Evolutionary conservation across 2,888 invertebrate species (phyloP).

Genomic region (Andrena flavipes): DNA sequence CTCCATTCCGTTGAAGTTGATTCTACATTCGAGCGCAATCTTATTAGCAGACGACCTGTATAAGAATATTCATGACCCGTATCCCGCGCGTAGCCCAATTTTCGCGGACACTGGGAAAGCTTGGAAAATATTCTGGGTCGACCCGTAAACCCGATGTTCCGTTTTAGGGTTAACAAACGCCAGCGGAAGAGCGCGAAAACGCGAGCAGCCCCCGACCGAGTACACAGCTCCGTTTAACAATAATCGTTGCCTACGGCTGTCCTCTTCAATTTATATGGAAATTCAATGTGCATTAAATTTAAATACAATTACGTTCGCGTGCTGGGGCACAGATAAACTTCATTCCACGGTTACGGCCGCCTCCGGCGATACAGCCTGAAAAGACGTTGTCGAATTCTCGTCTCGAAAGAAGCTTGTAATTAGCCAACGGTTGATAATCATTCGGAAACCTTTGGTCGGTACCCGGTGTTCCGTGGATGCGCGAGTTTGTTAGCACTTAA

Average conservation of each 20-base stretch:
- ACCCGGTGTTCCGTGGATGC: not conserved
- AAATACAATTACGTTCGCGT: constrained; percentile 29
- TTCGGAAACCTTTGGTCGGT: too few relatives aligned
- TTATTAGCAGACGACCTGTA: constrained; percentile 39
- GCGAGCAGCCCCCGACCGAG: not conserved
- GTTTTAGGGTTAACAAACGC: constrained; percentile 12
- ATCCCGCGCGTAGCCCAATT: constrained; percentile 12
- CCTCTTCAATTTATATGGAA: constrained; percentile 5
- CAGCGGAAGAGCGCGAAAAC: not conserved
- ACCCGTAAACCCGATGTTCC: constrained; percentile 15
- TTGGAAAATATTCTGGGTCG: constrained; percentile 15
- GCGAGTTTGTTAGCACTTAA: not conserved
- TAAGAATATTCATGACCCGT: constrained; percentile 53
- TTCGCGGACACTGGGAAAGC: constrained; percentile 8
- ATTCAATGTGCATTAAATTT: constrained; percentile 43
- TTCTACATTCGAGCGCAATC: constrained; percentile 34
- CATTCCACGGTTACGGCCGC: not conserved
- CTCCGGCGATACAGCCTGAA: not conserved
- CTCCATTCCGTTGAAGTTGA: constrained; percentile 3
- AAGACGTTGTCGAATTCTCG: not conserved
- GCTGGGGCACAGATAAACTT: not conserved
- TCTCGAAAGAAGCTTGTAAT: too few relatives aligned
- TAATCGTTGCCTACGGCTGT: constrained; percentile 5
- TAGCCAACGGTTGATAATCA: not conserved
- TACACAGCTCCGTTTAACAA: constrained; percentile 5